These are phyloP conservation scores for Scelioninae gen. 1 DNA, from an alignment of 2,888 invertebrate species.

Conservation along the genomic window DNA sequence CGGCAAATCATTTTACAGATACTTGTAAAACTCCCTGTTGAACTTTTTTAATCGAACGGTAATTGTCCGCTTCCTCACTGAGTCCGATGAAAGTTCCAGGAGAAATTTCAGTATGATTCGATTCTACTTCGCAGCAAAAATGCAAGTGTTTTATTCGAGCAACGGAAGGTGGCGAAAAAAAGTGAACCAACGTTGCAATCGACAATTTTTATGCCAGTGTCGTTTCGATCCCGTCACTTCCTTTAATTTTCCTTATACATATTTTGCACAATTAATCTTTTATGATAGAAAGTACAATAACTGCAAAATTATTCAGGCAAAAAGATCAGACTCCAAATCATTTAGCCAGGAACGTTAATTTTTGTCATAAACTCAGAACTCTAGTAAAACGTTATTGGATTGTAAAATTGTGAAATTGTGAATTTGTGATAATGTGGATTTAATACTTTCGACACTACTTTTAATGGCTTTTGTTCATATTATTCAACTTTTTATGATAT, in stretches of 20 bases:
- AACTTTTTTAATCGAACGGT: conserved; percentile 42
- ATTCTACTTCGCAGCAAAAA: conserved; percentile 18
- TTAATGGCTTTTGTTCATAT: no score
- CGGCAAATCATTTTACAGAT: conserved; percentile 36
- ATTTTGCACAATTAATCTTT: conserved; percentile 52
- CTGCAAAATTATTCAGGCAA: conserved; percentile 19
- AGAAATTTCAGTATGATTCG: conserved; percentile 58
- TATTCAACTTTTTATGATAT: no score
- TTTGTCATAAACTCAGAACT: conserved; percentile 11
- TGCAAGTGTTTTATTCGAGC: conserved; percentile 35
- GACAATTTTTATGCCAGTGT: background rate
- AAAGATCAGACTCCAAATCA: conserved; percentile 19
- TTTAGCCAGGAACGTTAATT: conserved; percentile 25
- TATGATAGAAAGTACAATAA: conserved; percentile 59
- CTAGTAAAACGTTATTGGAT: conserved; percentile 5
- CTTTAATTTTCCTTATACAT: conserved; percentile 34
- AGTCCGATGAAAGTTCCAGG: conserved; percentile 52
- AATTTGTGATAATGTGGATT: background rate
- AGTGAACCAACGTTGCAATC: background rate
- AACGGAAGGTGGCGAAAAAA: conserved; percentile 7
- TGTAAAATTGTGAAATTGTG: background rate
- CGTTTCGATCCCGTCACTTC: conserved; percentile 32
- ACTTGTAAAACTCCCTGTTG: conserved; percentile 39
- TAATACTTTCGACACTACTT: background rate
- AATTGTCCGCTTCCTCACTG: conserved; percentile 63